Evolutionary conservation across 1,140 invertebrate genomes (phyloP), one percentile per base, ranked within the genome.

Genomic region (Drosophila virilis): DNA sequence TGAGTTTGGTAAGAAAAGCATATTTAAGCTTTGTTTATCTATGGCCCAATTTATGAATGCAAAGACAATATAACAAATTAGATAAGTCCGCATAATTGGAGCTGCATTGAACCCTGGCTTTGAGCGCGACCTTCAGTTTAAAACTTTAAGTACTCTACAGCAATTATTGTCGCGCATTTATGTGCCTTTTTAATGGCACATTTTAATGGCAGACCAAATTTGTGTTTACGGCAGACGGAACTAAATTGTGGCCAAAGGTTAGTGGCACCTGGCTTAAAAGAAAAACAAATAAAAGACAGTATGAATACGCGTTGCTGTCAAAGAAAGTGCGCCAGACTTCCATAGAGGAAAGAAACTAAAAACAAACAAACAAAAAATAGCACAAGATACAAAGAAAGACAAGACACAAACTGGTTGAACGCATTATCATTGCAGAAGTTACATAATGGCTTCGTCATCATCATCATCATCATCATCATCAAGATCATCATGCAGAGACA

Each of bases 401-500:
- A 55, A 35, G 28, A 59, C 59, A 59, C 28, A 86, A 86, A 88
- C 82, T 77, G 82, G 82, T 88, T 88, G 72, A 43, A 52, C 58
- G 77, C 55, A 70, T 77, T 71, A 88, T 74, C 68, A 73, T 76
- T 78, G 83, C 82, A 86, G 72, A 88, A 88, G 68, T 86, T 86
- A 86, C 82, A 86, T 86, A 86, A 86, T 83, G 51, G 10, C 42
- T 22, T 8, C 9, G 22, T 54, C 46, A 58, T 59, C 43, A 51
- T 61, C 61, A 57, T 5, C 60, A 70, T n/a, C n/a, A n/a, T 60
- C 48, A 62, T 54, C 60, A 80, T 60, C 72, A 38, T 54, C 45
- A 52, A 59, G 67, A 52, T 61, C 67, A 59, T 57, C 65, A 76
- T 72, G 58, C 37, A 32, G 35, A 68, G 51, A 17, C 55, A 33